Conservation (phyloP, 2,888 invertebrate species). For the Mamestra brassicae region DNA sequence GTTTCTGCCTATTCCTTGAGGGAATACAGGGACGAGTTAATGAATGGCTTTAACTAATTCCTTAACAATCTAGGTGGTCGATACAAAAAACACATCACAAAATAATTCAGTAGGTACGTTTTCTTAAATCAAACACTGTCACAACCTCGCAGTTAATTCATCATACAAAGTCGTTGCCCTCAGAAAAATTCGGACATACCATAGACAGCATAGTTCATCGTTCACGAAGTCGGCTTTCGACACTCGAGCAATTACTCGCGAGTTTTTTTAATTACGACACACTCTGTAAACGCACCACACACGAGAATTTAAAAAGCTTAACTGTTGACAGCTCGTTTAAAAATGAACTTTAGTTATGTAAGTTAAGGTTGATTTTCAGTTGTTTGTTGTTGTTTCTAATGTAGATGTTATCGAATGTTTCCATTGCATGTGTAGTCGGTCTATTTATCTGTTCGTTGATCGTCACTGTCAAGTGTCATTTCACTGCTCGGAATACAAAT, state of each 20-base stretch:
- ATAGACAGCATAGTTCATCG: slow-evolving; percentile 69
- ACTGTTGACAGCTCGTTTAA: slow-evolving; percentile 6
- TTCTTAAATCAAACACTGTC: slow-evolving; percentile 37
- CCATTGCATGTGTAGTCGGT: slow-evolving; percentile 70
- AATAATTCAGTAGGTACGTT: background rate
- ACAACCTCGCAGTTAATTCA: slow-evolving; percentile 44
- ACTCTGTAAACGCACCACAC: slow-evolving; percentile 70
- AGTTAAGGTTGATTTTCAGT: slow-evolving; percentile 36
- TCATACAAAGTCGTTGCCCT: slow-evolving; percentile 70
- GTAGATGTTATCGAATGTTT: slow-evolving; percentile 73
- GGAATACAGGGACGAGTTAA: background rate
- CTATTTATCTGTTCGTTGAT: slow-evolving; percentile 71
- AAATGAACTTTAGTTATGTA: background rate
- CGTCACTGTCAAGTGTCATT: slow-evolving; percentile 69
- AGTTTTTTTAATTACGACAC: slow-evolving; percentile 78
- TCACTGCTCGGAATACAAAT: slow-evolving; percentile 61
- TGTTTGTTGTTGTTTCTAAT: slow-evolving; percentile 44
- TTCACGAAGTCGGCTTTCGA: slow-evolving; percentile 70
- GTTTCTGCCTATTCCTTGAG: no score
- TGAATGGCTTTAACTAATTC: background rate
- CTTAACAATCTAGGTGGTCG: slow-evolving; percentile 20
- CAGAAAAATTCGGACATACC: slow-evolving; percentile 72
- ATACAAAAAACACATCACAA: background rate
- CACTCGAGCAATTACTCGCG: slow-evolving; percentile 67
- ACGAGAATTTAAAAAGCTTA: slow-evolving; percentile 63